Evolutionary conservation across 2,888 invertebrate genomes (phyloP).

Genomic region (Lacanobia oleracea): DNA sequence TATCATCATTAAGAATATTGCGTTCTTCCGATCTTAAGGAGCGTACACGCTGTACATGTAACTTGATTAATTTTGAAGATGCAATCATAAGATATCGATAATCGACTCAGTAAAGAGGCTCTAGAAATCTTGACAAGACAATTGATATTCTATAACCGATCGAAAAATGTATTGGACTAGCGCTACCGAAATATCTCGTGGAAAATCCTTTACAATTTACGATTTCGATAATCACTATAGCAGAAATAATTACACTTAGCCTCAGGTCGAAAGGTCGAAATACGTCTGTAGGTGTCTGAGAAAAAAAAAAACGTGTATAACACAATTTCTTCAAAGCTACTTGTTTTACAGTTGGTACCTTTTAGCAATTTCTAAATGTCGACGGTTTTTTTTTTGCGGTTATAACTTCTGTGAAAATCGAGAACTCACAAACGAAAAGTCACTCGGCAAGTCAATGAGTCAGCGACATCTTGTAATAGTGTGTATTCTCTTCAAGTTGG

Average conservation of each 20-base stretch:
- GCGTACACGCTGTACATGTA: conserved; percentile 16
- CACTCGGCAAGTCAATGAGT: conserved; percentile 47
- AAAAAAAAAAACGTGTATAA: too few relatives aligned
- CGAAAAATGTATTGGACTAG: not conserved
- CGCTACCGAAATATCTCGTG: not conserved
- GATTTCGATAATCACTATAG: not conserved
- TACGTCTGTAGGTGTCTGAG: too few relatives aligned
- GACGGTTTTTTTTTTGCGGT: too few relatives aligned
- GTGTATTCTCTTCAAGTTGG: conserved; percentile 59
- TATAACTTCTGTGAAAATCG: not conserved
- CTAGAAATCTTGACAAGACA: too few relatives aligned
- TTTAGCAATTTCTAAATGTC: too few relatives aligned
- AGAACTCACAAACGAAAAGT: conserved; percentile 26
- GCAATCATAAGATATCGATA: not conserved
- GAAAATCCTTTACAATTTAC: not conserved
- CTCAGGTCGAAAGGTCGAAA: not conserved
- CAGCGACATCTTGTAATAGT: conserved; percentile 49
- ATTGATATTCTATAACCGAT: too few relatives aligned
- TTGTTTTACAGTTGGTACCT: too few relatives aligned
- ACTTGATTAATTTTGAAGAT: not conserved
- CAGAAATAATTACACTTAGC: not conserved
- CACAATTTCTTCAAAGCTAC: too few relatives aligned
- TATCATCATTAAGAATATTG: conserved; percentile 60
- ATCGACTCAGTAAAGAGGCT: not conserved
- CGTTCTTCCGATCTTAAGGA: conserved; percentile 44